A percentile compares a stretch with the other conserved stretches of the same genome.
Evolutionary conservation across 2,113 vertebrate genomes (phyloP).

Genomic region (Megatriorchis doriae): DNA sequence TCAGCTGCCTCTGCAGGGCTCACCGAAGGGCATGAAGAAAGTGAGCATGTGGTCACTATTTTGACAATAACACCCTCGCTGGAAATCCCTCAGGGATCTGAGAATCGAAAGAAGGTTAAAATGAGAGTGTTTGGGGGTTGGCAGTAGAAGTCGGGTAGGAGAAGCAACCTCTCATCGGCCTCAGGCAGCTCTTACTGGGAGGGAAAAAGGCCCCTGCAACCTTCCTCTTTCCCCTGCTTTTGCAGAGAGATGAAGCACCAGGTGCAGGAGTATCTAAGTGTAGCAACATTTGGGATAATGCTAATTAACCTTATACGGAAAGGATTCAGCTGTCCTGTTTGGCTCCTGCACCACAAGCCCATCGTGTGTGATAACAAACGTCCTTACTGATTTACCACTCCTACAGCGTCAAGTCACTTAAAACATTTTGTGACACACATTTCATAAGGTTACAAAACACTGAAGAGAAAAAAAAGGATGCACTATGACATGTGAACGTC

Average conservation of each 20-base stretch:
- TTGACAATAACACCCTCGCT: background rate
- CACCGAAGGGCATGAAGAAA: background rate
- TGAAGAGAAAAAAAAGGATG: background rate
- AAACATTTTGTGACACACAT: background rate
- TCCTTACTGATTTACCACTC: background rate
- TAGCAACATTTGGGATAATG: background rate
- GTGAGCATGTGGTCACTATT: accelerated
- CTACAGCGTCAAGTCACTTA: background rate
- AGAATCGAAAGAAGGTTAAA: background rate
- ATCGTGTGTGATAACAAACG: background rate
- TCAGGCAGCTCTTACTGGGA: background rate
- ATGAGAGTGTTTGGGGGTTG: background rate
- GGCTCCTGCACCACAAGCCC: background rate
- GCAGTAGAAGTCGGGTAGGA: background rate
- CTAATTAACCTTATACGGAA: background rate
- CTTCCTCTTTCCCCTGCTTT: background rate
- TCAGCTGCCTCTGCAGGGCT: background rate
- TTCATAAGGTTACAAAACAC: background rate
- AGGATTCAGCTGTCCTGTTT: background rate
- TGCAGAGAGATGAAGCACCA: background rate
- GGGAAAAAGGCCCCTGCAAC: background rate
- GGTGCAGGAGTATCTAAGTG: background rate
- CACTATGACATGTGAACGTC: background rate
- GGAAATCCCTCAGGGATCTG: background rate
- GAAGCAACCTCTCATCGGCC: background rate